Evolutionary conservation across 2,113 vertebrate species (phyloP).

Genomic region (Chaetodon auriga): DNA sequence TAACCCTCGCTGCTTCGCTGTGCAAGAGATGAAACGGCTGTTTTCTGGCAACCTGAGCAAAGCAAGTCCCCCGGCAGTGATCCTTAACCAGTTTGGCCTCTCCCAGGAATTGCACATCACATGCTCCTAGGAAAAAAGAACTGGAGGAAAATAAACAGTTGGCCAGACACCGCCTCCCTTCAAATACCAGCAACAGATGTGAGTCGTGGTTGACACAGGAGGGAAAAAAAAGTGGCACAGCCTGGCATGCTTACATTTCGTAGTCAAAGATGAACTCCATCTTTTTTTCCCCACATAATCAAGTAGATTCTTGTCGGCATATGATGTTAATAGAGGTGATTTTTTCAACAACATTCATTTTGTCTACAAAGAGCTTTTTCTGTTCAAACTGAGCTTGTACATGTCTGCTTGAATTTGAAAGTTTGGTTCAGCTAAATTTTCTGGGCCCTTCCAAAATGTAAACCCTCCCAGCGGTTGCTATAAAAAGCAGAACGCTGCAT

Average conservation of each 20-base stretch:
- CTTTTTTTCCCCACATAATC: not conserved
- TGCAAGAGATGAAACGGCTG: constrained; percentile 78
- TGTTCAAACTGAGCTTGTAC: too few relatives aligned
- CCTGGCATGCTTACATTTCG: constrained; percentile 19
- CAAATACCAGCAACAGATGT: constrained; percentile 70
- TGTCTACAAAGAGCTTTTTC: too few relatives aligned
- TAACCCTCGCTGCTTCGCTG: constrained; percentile 57
- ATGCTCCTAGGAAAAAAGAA: constrained; percentile 61
- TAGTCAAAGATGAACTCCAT: not conserved
- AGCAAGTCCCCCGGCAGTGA: constrained; percentile 71
- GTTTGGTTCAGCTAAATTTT: not conserved
- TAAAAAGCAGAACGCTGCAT: too few relatives aligned
- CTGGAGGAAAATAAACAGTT: constrained; percentile 70
- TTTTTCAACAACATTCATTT: too few relatives aligned
- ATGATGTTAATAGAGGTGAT: too few relatives aligned
- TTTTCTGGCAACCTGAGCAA: constrained; percentile 78
- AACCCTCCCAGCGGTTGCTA: too few relatives aligned
- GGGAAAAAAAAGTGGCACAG: not conserved
- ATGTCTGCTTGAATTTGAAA: not conserved
- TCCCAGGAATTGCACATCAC: constrained; percentile 71
- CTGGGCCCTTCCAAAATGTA: not conserved
- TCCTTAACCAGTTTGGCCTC: constrained; percentile 70
- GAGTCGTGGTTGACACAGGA: constrained; percentile 15
- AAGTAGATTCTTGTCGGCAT: not conserved
- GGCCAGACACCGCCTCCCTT: constrained; percentile 41